phyloP scores from a whole-genome alignment of 53 echinoderm and acorn worm genomes.

The Holothuria scabra region DNA sequence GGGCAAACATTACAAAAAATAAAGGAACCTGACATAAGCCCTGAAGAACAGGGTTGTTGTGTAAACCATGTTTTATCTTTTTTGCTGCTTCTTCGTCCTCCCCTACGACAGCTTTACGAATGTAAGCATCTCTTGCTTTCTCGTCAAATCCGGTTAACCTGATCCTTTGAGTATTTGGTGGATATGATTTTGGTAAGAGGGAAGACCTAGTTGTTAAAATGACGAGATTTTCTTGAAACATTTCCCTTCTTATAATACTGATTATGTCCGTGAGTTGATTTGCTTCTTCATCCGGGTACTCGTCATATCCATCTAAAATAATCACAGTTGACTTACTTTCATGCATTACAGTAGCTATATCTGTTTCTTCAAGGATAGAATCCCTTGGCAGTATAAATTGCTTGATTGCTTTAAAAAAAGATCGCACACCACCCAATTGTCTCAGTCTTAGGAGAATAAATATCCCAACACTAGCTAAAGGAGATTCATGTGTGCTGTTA shows the following conservation, averaged over 20 bases:
- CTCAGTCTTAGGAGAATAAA: slow-evolving; percentile 6
- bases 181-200: background rate
- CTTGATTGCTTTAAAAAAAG: background rate
- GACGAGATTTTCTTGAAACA: background rate
- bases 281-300: slow-evolving; percentile 10
- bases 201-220: slow-evolving; percentile 1
- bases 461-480: background rate
- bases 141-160: slow-evolving; percentile 1
- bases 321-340: background rate
- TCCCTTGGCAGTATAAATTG: slow-evolving; percentile 16
- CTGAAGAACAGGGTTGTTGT: background rate
- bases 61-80: background rate
- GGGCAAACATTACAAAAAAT: slow-evolving; percentile 25
- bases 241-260: slow-evolving; percentile 2
- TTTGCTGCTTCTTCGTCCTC: background rate
- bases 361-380: background rate
- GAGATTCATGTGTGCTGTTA: background rate
- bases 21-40: background rate
- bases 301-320: slow-evolving; percentile 32
- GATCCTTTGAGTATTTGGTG: slow-evolving; percentile 11
- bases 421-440: background rate
- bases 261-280: background rate
- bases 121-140: background rate
- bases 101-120: slow-evolving; percentile 3
- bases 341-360: slow-evolving; percentile 2